Conservation (phyloP, 2,888 invertebrate species). For the Lithophane ornitopus region DNA sequence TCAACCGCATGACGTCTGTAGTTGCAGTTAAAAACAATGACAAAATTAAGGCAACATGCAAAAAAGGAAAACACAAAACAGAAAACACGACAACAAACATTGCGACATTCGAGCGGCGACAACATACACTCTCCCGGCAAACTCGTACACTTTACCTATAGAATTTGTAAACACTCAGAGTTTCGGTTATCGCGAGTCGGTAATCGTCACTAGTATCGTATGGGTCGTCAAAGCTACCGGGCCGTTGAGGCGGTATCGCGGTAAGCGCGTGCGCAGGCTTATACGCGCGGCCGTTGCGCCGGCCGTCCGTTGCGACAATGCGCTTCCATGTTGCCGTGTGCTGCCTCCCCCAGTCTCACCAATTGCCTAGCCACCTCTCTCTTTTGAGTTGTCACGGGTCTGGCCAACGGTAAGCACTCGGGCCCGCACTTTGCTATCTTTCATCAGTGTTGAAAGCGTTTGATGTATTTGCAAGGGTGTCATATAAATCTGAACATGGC, state of each 20-base stretch:
- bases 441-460: constrained; percentile 62
- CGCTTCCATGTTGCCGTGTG: constrained; percentile 79
- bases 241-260: constrained; percentile 58
- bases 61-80: constrained; percentile 58
- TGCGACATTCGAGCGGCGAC: constrained; percentile 71
- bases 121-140: constrained; percentile 62
- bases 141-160: constrained; percentile 73
- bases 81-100: constrained; percentile 66
- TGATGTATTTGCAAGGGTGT: constrained; percentile 59
- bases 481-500: constrained; percentile 31
- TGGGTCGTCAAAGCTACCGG: constrained; percentile 63
- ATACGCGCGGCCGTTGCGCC: constrained; percentile 85
- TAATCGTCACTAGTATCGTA: constrained; percentile 66
- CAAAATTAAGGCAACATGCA: constrained; percentile 50
- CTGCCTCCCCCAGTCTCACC: constrained; percentile 84
- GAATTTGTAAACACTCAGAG: constrained; percentile 72
- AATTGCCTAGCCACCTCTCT: constrained; percentile 88
- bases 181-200: constrained; percentile 68
- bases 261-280: constrained; percentile 81
- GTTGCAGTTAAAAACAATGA: constrained; percentile 48
- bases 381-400: constrained; percentile 83
- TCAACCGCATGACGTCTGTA: constrained; percentile 33
- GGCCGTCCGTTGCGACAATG: constrained; percentile 88
- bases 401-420: constrained; percentile 76
- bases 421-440: constrained; percentile 61